These are phyloP conservation scores for Manduca sexta DNA, from an alignment of 1,140 invertebrate species.

Conservation along the genomic window DNA sequence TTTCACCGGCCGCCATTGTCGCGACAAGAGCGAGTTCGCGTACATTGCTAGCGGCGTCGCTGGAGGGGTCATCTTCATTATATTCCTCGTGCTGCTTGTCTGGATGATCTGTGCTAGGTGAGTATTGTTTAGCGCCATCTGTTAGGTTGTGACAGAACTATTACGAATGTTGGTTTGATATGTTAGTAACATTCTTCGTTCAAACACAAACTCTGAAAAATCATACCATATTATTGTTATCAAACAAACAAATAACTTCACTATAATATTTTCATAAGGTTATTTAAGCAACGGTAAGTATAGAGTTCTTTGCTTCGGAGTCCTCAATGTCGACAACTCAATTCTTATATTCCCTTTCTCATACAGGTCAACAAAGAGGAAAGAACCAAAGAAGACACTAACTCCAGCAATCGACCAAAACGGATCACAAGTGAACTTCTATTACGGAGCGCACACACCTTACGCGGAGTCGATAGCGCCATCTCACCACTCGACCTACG, in stretches of 20 bases:
- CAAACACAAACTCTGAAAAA: too few relatives aligned
- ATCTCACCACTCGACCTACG: constrained; percentile 95
- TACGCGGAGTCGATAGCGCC: constrained; percentile 96
- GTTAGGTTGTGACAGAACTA: too few relatives aligned
- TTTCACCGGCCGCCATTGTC: constrained; percentile 92
- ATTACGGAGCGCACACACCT: constrained; percentile 91
- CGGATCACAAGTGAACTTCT: constrained; percentile 96
- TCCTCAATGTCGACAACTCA: background rate
- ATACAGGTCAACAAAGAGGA: constrained; percentile 83
- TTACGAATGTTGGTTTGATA: too few relatives aligned
- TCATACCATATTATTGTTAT: too few relatives aligned
- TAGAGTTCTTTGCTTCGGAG: too few relatives aligned
- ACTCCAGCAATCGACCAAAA: constrained; percentile 90
- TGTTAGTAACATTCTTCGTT: too few relatives aligned
- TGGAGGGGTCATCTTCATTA: constrained; percentile 92
- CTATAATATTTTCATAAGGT: too few relatives aligned
- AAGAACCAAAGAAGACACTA: constrained; percentile 91
- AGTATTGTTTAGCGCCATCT: constrained; percentile 8
- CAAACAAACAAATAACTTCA: too few relatives aligned
- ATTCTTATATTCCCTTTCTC: background rate
- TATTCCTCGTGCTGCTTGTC: constrained; percentile 92
- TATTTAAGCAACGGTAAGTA: too few relatives aligned
- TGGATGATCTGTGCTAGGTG: constrained; percentile 98
- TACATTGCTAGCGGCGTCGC: constrained; percentile 96
- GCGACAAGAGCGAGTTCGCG: constrained; percentile 94